These are phyloP conservation scores for Spodoptera frugiperda DNA, from an alignment of 1,140 invertebrate species.

Conservation along the genomic window DNA sequence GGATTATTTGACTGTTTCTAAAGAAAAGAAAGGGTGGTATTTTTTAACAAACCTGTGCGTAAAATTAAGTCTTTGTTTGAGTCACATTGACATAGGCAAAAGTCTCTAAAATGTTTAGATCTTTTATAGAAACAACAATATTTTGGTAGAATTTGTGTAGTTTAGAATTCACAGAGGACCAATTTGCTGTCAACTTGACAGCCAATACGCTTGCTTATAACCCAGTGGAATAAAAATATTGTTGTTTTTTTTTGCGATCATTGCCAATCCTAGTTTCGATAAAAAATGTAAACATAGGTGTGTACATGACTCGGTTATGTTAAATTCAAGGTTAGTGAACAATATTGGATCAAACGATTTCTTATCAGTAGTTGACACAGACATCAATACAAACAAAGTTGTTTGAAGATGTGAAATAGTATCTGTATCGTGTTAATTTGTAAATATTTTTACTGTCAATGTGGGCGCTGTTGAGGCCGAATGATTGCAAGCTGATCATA, in stretches of 20 bases:
- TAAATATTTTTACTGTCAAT: constrained; percentile 41
- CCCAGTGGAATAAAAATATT: neutral
- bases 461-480: constrained; percentile 23
- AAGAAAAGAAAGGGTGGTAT: no score
- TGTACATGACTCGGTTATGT: constrained; percentile 56
- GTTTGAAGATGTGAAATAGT: constrained; percentile 40
- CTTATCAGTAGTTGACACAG: constrained; percentile 47
- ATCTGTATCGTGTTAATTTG: neutral
- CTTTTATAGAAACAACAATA: no score
- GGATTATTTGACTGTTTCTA: no score
- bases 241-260: constrained; percentile 5
- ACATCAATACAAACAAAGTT: constrained; percentile 39
- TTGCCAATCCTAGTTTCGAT: constrained; percentile 45
- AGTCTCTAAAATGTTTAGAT: no score
- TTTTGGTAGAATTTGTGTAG: no score
- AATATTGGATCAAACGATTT: constrained; percentile 44
- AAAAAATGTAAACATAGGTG: constrained; percentile 71
- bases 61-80: no score
- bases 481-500: constrained; percentile 17
- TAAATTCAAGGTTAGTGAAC: constrained; percentile 67
- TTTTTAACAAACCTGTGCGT: no score
- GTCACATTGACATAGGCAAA: no score
- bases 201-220: no score
- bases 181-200: no score
- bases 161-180: no score